Conservation (phyloP, 53 echinoderm and acorn worm species). For the Echinarachnius parma region DNA sequence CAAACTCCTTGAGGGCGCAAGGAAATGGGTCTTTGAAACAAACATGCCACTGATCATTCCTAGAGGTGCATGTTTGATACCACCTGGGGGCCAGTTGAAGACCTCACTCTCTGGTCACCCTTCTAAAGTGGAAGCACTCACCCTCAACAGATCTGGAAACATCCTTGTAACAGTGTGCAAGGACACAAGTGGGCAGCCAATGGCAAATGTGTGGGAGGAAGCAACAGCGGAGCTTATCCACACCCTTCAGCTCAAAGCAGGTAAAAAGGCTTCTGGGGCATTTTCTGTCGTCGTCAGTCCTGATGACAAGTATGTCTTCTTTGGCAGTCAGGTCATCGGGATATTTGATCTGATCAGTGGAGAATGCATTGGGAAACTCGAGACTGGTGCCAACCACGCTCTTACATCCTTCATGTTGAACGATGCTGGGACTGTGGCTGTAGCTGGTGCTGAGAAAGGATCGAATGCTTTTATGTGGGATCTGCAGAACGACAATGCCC, state of each 20-base stretch:
- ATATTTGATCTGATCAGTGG: conserved; percentile 67
- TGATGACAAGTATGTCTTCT: conserved; percentile 54
- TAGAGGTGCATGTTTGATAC: conserved; percentile 66
- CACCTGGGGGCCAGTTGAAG: conserved; percentile 78
- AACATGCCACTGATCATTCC: conserved; percentile 60
- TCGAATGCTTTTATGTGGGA: conserved; percentile 60
- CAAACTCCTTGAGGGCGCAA: conserved; percentile 52
- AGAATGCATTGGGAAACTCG: conserved; percentile 46
- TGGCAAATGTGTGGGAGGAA: conserved; percentile 79
- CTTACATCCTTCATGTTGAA: conserved; percentile 46
- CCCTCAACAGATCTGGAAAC: conserved; percentile 41
- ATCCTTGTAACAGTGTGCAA: conserved; percentile 68
- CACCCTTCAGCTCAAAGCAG: conserved; percentile 53
- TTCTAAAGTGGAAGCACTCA: conserved; percentile 54
- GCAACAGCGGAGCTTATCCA: conserved; percentile 66
- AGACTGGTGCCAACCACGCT: conserved; percentile 41
- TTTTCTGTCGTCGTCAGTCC: conserved; percentile 37
- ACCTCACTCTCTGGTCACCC: conserved; percentile 81
- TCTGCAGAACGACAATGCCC: conserved; percentile 25
- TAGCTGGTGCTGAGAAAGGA: conserved; percentile 55
- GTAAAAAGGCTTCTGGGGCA: conserved; percentile 18
- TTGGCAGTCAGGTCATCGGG: conserved; percentile 56
- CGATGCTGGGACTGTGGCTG: neutral
- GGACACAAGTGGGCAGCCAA: conserved; percentile 53
- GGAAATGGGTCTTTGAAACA: conserved; percentile 50